A percentile compares a stretch with the other conserved stretches of the same genome.
Evolutionary conservation across 2,797 vertebrate species (phyloP).

Genomic region (Strix occidentalis): DNA sequence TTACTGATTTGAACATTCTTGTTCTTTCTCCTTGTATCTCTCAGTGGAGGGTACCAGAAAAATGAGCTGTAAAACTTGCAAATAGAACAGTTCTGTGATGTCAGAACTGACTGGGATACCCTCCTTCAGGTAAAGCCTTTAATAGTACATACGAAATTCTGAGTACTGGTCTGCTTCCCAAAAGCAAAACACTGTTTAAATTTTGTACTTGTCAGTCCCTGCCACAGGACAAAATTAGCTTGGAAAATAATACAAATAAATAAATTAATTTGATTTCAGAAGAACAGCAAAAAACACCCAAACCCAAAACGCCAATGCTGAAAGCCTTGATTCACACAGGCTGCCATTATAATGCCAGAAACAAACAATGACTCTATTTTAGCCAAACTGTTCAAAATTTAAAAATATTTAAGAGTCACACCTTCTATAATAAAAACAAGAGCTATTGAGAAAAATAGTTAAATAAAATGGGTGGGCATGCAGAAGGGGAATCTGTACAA

Average conservation of each 20-base stretch:
- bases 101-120: neutral
- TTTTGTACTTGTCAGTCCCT: neutral
- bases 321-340: neutral
- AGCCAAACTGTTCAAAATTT: neutral
- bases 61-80: neutral
- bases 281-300: neutral
- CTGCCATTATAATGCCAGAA: neutral
- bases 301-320: accelerated
- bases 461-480: neutral
- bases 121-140: neutral
- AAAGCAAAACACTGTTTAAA: neutral
- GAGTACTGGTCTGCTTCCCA: neutral
- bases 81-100: neutral
- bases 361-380: neutral
- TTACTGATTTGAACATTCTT: neutral
- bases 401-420: neutral
- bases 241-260: neutral
- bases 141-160: neutral
- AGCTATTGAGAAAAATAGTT: neutral
- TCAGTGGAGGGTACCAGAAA: neutral
- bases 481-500: accelerated
- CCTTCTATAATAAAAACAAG: neutral
- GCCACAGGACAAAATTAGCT: neutral
- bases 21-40: neutral
- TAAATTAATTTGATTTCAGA: neutral